phyloP scores from a whole-genome alignment of 2,797 vertebrate species.

The Sebastes steindachneri region DNA sequence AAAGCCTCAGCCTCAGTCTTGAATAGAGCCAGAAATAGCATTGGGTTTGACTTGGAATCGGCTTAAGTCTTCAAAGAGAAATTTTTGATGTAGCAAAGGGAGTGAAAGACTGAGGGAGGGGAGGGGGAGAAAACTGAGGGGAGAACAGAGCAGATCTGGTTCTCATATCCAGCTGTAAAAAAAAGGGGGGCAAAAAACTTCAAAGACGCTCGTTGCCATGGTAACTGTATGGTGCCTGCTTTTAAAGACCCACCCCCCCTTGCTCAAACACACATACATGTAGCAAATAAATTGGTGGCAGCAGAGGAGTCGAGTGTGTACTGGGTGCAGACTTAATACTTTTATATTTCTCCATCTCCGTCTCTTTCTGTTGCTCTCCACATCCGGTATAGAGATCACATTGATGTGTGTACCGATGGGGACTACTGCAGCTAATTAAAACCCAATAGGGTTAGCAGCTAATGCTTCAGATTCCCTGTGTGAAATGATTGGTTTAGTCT shows the following conservation, averaged over 20 bases:
- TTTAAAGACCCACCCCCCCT: constrained; percentile 59
- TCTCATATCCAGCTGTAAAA: constrained; percentile 78
- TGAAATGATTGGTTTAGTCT: constrained; percentile 42
- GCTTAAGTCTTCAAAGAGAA: constrained; percentile 86
- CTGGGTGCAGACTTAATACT: constrained; percentile 26
- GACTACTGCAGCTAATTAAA: constrained; percentile 56
- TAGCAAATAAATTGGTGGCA: constrained; percentile 61
- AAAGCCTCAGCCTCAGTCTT: constrained; percentile 70
- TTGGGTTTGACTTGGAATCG: constrained; percentile 83
- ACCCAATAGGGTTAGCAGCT: constrained; percentile 44
- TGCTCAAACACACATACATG: constrained; percentile 46
- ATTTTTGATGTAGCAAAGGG: constrained; percentile 77
- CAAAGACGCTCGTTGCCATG: constrained; percentile 82
- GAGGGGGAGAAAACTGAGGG: constrained; percentile 25
- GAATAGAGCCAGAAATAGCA: constrained; percentile 82
- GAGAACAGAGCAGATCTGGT: constrained; percentile 73
- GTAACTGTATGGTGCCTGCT: constrained; percentile 79
- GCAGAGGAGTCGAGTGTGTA: constrained; percentile 31
- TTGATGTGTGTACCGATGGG: constrained; percentile 39
- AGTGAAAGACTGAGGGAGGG: constrained; percentile 45
- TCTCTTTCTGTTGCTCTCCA: not conserved
- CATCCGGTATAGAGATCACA: constrained; percentile 35
- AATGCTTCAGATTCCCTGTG: constrained; percentile 32
- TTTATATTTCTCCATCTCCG: constrained; percentile 6
- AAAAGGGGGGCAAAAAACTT: constrained; percentile 64